Evolutionary conservation across 2,113 vertebrate species (phyloP).

Genomic region (Oryzias woworae): DNA sequence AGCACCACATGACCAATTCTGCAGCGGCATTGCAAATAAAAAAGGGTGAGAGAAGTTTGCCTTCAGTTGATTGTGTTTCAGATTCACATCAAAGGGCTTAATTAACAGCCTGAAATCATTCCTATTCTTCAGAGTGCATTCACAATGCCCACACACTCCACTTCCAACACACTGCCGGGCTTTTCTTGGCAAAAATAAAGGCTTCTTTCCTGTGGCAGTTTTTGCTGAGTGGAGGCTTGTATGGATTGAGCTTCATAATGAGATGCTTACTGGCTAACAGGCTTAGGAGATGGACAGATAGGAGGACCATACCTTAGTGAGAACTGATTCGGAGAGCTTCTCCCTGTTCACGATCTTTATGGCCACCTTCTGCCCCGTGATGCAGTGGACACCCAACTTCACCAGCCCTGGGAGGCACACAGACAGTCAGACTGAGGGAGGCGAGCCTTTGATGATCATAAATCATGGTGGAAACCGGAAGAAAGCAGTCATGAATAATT

Average conservation of each 20-base stretch:
- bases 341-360: constrained; percentile 98
- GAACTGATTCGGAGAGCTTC: constrained; percentile 95
- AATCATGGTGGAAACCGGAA: constrained; percentile 51
- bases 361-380: constrained; percentile 95
- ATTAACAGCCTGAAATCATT: constrained; percentile 51
- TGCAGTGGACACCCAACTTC: constrained; percentile 92
- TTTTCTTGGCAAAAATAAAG: constrained; percentile 43
- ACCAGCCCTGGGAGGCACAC: constrained; percentile 81
- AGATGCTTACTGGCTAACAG: neutral
- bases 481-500: constrained; percentile 58
- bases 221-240: constrained; percentile 2
- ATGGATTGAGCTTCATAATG: neutral
- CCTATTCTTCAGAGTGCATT: constrained; percentile 43
- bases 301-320: constrained; percentile 78
- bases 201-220: constrained; percentile 10
- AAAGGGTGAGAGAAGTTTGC: neutral
- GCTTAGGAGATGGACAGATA: neutral
- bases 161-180: constrained; percentile 34
- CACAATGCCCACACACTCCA: constrained; percentile 55
- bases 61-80: constrained; percentile 8
- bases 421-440: constrained; percentile 2
- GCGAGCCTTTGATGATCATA: constrained; percentile 19
- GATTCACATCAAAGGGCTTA: constrained; percentile 41
- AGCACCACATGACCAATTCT: too few relatives aligned
- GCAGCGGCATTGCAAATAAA: too few relatives aligned